Evolutionary conservation across 2,113 vertebrate species (phyloP), one percentile per base, ranked within the genome.

Genomic region (Neolamprologus brichardi): DNA sequence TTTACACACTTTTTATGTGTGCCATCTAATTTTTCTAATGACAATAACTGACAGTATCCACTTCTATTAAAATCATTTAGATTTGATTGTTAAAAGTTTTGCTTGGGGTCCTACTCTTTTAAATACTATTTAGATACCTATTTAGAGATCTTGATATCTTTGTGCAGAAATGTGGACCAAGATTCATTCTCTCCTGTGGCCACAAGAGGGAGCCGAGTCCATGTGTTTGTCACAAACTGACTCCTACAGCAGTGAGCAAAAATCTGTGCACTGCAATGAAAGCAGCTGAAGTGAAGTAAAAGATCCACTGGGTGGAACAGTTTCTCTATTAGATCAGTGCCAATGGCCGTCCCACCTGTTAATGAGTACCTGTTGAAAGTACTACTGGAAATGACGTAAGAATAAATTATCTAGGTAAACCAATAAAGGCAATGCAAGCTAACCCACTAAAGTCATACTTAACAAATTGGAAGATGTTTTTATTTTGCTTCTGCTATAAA

Each of bases 221-320:
- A 56, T 18, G 7, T 41, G 34, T 86, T 79, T 75, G 23, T 80
- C 9, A 41, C 9, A 64, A 17, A 30, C 11, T 25, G 41, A 30
- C 72, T 82, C 32, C 17, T 3, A 14, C 44, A 14, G 44, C 17
- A 39, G 1, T 14, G 25, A 52, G n/a, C 53, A 28, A 84, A 20
- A 46, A 53, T 58, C 64, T 4, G 56, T 81, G 39, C 25, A 8
- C 18, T 34, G 56, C 8, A 18, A 58, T 23, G 39, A 72, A 49
- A 25, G 23, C 7, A 49, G 64, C 37, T 85, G 80, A 79, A 62
- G 11, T 91, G 34, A 46, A 13, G 28, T 9, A 0, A 23, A 70
- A n/a, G 5, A 17, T 7, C 41, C 94, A 89, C 93, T 83, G 89
- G 94, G 81, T 85, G 82, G 92, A 77, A 86, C 28, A 28, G 53